These are phyloP conservation scores for Cloeon dipterum DNA, from an alignment of 2,888 invertebrate genomes.

Conservation along the genomic window DNA sequence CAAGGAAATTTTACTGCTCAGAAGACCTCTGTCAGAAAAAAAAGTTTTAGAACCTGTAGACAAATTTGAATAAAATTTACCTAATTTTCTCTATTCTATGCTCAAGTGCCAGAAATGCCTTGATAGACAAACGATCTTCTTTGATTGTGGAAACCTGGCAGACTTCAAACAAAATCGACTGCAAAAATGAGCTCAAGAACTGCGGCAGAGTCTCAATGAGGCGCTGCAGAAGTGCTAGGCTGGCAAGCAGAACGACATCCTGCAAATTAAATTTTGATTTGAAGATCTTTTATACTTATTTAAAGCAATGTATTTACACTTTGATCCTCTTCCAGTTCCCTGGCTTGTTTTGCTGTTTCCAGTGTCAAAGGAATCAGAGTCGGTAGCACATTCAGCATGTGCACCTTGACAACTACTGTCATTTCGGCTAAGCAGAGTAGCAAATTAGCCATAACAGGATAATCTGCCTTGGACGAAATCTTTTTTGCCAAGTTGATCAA, in stretches of 20 bases:
- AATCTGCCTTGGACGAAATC: neutral
- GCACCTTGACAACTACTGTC: slow-evolving; percentile 46
- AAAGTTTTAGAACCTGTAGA: too few species aligned
- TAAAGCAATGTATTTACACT: too few species aligned
- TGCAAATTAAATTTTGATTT: too few species aligned
- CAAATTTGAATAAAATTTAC: too few species aligned
- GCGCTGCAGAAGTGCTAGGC: slow-evolving; percentile 56
- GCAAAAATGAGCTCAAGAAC: slow-evolving; percentile 68
- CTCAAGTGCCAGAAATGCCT: neutral
- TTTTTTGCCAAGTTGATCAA: too few species aligned
- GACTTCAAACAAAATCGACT: slow-evolving; percentile 40
- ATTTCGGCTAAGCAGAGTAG: slow-evolving; percentile 59
- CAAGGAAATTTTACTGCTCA: slow-evolving; percentile 34
- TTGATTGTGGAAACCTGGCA: slow-evolving; percentile 22
- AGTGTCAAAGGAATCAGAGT: slow-evolving; percentile 21
- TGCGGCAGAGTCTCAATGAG: slow-evolving; percentile 58
- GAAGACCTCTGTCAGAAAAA: too few species aligned
- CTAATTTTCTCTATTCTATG: too few species aligned
- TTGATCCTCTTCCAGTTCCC: too few species aligned
- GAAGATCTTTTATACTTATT: too few species aligned
- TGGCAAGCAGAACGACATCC: slow-evolving; percentile 30
- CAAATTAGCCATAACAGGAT: slow-evolving; percentile 38
- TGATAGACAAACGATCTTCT: neutral
- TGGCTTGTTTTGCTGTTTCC: too few species aligned
- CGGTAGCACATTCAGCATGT: slow-evolving; percentile 47